These are phyloP conservation scores for Pyralis farinalis DNA, from an alignment of 2,888 invertebrate species.

Conservation along the genomic window DNA sequence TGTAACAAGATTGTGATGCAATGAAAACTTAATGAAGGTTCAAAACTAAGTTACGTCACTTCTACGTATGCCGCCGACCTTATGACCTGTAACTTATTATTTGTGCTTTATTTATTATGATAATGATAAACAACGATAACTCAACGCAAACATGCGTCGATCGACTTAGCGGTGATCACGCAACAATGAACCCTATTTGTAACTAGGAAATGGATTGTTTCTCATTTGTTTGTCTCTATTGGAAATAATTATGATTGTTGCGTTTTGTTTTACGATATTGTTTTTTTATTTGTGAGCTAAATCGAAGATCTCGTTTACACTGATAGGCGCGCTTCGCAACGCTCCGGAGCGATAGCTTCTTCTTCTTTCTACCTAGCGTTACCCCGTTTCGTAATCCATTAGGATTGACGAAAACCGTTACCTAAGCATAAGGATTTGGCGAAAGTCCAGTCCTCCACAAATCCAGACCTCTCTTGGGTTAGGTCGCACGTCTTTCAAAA, in stretches of 20 bases:
- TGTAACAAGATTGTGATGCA: slow-evolving; percentile 5
- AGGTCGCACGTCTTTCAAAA: too few relatives aligned
- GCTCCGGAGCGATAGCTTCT: too few relatives aligned
- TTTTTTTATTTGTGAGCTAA: too few relatives aligned
- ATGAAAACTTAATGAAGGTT: not conserved
- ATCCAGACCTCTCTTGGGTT: too few relatives aligned
- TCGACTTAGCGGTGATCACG: slow-evolving; percentile 20
- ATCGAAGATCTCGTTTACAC: too few relatives aligned
- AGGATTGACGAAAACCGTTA: too few relatives aligned
- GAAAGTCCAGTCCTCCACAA: too few relatives aligned
- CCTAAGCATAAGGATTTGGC: too few relatives aligned
- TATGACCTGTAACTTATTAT: slow-evolving; percentile 46
- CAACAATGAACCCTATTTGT: slow-evolving; percentile 26
- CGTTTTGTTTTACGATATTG: too few relatives aligned
- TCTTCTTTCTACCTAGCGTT: too few relatives aligned
- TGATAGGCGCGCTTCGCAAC: too few relatives aligned
- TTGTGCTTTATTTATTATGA: slow-evolving; percentile 25
- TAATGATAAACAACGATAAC: slow-evolving; percentile 43
- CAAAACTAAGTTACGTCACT: not conserved
- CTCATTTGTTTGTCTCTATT: slow-evolving; percentile 15
- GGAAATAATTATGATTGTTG: slow-evolving; percentile 21
- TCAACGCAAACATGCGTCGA: slow-evolving; percentile 38
- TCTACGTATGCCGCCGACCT: slow-evolving; percentile 36
- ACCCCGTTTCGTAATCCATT: too few relatives aligned
- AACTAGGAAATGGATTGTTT: slow-evolving; percentile 27